Conservation (phyloP, 2,113 vertebrate genomes). For the Muscicapa adusta region DNA sequence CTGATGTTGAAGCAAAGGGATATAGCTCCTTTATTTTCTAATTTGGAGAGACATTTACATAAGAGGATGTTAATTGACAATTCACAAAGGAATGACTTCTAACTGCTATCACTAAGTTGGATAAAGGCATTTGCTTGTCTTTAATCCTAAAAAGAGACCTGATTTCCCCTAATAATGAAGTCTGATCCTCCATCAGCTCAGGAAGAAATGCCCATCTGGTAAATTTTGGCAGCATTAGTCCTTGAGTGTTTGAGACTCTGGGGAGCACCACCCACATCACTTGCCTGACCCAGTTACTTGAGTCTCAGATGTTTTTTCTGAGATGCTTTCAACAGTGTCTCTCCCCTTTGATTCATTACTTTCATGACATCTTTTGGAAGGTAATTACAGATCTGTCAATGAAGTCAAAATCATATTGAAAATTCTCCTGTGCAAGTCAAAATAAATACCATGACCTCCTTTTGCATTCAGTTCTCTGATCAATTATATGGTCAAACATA, state of each 20-base stretch:
- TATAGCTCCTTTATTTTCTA: neutral
- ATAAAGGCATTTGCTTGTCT: neutral
- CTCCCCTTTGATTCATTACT: neutral
- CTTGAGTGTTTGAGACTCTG: neutral
- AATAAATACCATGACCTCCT: neutral
- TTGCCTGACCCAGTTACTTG: neutral
- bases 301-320: neutral
- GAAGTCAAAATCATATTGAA: neutral
- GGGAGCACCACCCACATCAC: neutral
- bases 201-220: neutral
- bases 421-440: neutral
- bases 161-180: neutral
- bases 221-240: neutral
- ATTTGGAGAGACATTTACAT: neutral
- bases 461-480: neutral
- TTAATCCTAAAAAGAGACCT: neutral
- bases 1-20: neutral
- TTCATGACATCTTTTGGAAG: neutral
- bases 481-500: neutral
- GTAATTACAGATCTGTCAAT: neutral
- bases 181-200: neutral
- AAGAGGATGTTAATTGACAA: neutral
- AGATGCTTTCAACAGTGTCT: neutral
- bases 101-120: neutral
- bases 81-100: neutral